Conservation (phyloP, 2,888 invertebrate genomes). For the Diloba caeruleocephala region DNA sequence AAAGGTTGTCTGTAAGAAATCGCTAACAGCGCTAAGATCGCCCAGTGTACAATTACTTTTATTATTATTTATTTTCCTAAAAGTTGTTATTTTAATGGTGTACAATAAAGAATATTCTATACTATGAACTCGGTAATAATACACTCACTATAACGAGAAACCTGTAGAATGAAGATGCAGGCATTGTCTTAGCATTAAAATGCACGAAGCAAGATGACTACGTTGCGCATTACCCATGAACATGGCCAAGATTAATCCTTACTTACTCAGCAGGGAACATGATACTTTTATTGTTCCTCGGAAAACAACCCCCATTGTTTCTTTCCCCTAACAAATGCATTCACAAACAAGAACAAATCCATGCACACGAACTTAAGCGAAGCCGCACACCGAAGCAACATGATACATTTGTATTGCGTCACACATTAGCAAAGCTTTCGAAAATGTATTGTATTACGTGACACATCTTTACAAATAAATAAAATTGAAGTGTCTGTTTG, state of each 20-base stretch:
- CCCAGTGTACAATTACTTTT: too few relatives aligned
- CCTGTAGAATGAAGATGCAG: constrained; percentile 5
- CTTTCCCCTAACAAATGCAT: constrained; percentile 46
- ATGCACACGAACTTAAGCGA: constrained; percentile 41
- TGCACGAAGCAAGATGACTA: constrained; percentile 41
- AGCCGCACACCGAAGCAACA: constrained; percentile 17
- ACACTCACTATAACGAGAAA: constrained; percentile 18
- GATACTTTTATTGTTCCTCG: constrained; percentile 51
- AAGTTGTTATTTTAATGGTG: too few relatives aligned
- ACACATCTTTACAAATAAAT: too few relatives aligned
- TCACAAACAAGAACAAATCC: constrained; percentile 47
- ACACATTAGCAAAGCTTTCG: constrained; percentile 16
- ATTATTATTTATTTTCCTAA: too few relatives aligned
- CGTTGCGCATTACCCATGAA: constrained; percentile 29
- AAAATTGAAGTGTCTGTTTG: too few relatives aligned
- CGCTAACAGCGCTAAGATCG: too few relatives aligned
- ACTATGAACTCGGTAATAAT: too few relatives aligned
- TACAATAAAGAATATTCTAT: too few relatives aligned
- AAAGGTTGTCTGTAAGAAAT: too few relatives aligned
- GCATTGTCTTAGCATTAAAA: constrained; percentile 40
- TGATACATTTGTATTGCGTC: constrained; percentile 21
- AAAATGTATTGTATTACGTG: neutral
- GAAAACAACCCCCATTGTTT: constrained; percentile 44
- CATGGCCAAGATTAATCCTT: constrained; percentile 45
- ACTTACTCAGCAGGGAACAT: constrained; percentile 43